Conservation (phyloP, 2,113 vertebrate species). For the Pelobates fuscus region DNA sequence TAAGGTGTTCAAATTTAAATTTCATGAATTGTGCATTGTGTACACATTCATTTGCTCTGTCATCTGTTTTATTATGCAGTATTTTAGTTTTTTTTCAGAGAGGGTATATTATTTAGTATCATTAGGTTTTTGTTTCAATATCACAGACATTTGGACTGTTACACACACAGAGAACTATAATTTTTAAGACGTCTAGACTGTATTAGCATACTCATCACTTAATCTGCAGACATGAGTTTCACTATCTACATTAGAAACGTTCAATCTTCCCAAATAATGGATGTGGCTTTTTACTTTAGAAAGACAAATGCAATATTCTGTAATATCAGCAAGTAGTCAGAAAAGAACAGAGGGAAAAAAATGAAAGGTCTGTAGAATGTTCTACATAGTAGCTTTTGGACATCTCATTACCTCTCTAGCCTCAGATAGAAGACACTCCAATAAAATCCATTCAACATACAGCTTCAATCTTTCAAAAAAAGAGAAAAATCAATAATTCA, state of each 20-base stretch:
- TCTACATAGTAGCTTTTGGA: conserved; percentile 61
- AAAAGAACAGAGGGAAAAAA: conserved; percentile 65
- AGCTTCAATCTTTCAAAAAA: conserved; percentile 72
- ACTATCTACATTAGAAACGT: background rate
- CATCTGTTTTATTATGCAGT: too few relatives aligned
- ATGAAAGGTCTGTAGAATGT: conserved; percentile 66
- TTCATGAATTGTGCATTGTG: too few relatives aligned
- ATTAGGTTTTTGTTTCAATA: too few relatives aligned
- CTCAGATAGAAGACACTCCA: conserved; percentile 67
- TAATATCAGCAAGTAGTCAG: conserved; percentile 64
- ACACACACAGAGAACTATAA: too few relatives aligned
- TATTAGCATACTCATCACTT: background rate
- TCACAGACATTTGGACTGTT: too few relatives aligned
- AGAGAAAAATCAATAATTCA: conserved; percentile 80
- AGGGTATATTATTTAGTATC: too few relatives aligned
- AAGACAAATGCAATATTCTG: conserved; percentile 67
- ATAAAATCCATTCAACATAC: conserved; percentile 79
- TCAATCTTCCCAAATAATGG: conserved; percentile 51
- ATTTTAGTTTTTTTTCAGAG: too few relatives aligned
- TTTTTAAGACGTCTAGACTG: too few relatives aligned
- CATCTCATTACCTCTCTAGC: conserved; percentile 74
- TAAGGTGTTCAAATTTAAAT: too few relatives aligned
- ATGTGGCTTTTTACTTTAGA: conserved; percentile 58
- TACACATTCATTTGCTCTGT: too few relatives aligned
- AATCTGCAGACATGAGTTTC: background rate